Conservation (phyloP, 37 sponge, comb jelly and placozoan species). For the Ephydatia muelleri region DNA sequence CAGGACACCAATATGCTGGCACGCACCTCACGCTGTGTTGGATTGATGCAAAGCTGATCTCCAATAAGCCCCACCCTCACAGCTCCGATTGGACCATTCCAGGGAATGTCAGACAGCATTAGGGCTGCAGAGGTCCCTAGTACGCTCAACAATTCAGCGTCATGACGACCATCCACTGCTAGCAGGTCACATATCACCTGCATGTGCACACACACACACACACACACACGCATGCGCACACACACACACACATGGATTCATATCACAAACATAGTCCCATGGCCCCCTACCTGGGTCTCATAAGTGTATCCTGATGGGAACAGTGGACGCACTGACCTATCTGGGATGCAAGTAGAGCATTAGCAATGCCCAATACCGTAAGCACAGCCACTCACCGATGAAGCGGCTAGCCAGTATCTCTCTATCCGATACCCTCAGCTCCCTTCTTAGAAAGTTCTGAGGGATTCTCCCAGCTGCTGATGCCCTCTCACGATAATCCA, state of each 20-base stretch:
- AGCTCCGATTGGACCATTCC: constrained; percentile 79
- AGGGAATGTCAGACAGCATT: constrained; percentile 72
- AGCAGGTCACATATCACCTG: constrained; percentile 74
- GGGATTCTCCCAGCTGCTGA: constrained; percentile 73
- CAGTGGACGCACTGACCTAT: constrained; percentile 63
- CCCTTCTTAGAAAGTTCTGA: constrained; percentile 59
- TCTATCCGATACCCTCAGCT: constrained; percentile 51
- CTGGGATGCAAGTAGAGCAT: constrained; percentile 7
- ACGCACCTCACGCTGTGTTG: constrained; percentile 36
- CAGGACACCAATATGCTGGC: neutral
- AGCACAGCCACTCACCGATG: constrained; percentile 42
- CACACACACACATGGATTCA: neutral
- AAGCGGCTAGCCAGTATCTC: constrained; percentile 57
- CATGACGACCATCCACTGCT: constrained; percentile 51
- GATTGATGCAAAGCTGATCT: constrained; percentile 52
- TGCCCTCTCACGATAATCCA: constrained; percentile 76
- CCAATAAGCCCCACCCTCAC: constrained; percentile 60
- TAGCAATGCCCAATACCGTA: neutral
- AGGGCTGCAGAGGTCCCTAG: constrained; percentile 89
- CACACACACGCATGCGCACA: constrained; percentile 9
- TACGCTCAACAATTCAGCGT: constrained; percentile 63
- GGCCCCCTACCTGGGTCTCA: constrained; percentile 59
- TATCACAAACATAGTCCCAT: neutral
- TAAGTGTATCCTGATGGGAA: constrained; percentile 59
- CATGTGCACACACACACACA: neutral